These are phyloP conservation scores for Austrofundulus limnaeus DNA, from an alignment of 2,113 vertebrate genomes.

Conservation along the genomic window DNA sequence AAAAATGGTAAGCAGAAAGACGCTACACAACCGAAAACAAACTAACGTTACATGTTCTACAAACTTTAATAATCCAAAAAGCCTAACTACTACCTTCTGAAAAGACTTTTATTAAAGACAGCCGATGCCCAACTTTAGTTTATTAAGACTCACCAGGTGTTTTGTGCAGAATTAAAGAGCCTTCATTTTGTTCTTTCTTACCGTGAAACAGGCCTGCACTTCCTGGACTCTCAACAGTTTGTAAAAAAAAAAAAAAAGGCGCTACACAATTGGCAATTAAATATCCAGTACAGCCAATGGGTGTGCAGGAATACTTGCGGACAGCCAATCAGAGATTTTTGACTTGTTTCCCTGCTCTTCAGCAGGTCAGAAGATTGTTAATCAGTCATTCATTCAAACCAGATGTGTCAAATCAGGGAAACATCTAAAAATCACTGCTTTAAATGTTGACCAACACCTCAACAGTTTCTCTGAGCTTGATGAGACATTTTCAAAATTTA, in stretches of 20 bases:
- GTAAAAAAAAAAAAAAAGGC: conserved; percentile 79
- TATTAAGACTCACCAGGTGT: conserved; percentile 3
- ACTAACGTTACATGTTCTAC: not conserved
- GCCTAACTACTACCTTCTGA: not conserved
- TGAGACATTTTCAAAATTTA: too few species aligned
- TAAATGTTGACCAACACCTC: too few species aligned
- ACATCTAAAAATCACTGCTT: too few species aligned
- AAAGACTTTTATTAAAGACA: not conserved
- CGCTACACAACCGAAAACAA: conserved; percentile 8
- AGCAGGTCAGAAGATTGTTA: too few species aligned
- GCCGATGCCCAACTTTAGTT: not conserved
- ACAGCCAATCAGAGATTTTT: conserved; percentile 64
- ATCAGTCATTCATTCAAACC: too few species aligned
- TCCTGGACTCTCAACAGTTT: conserved; percentile 74
- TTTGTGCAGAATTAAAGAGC: too few species aligned
- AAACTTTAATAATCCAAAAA: conserved; percentile 6
- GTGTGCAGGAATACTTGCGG: accelerated
- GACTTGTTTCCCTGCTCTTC: too few species aligned
- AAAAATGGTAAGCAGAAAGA: not conserved
- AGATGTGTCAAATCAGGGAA: too few species aligned
- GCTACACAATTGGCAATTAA: conserved; percentile 66
- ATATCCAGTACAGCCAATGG: conserved; percentile 55
- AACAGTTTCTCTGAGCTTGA: too few species aligned
- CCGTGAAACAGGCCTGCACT: conserved; percentile 39
- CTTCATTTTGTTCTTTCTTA: conserved; percentile 30